Base-by-base conservation (phyloP, 2,888 invertebrate genomes). In the Xylocampa areola region DNA sequence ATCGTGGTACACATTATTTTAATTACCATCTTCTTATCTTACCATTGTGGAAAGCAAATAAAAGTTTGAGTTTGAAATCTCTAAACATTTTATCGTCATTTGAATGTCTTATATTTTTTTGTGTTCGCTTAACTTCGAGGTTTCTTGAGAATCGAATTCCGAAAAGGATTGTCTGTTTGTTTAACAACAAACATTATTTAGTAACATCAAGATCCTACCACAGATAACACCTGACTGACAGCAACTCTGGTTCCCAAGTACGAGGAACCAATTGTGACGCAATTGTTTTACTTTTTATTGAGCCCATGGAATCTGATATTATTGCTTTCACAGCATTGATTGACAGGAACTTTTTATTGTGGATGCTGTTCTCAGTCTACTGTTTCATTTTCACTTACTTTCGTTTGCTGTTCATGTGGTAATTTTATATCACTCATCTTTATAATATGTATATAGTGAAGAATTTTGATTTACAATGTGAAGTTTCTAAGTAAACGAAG, bases 321-420 rank as follows among this genome's bases (percentile, higher is more conserved):
- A 61, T 50, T 33, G 59, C 73, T 76, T 74, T 77, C 77, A 71
- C 67, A 37, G 23, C 36, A 54, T 55, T 66, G 74, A 76, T 73
- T 73, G 75, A 73, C 62, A 54, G 44, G 21, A 61, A 50, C 50
- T 33, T 65, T 64, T 58, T 63, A 53, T 61, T 68, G 36, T 44
- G 44, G 43, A 43, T 54, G 33, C 47, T 37, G 50, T 58, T 71
- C 21, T 37, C 40, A 60, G 60, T 47, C 40, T 75, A 50, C 51
- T 57, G 47, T 75, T 63, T 43, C 62, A 58, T 19, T 67, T 64
- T 68, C 61, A 49, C 47, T 71, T 43, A 55, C 71, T 61, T 70
- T 73, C 67, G 21, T 60, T 65, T 48, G 7, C 6, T 11, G 13
- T 50, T 35, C 29, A 51, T 50, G 39, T 54, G 51, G 48, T 48